Conservation (phyloP, 2,888 invertebrate species). For the Aphidoletes aphidimyza region DNA sequence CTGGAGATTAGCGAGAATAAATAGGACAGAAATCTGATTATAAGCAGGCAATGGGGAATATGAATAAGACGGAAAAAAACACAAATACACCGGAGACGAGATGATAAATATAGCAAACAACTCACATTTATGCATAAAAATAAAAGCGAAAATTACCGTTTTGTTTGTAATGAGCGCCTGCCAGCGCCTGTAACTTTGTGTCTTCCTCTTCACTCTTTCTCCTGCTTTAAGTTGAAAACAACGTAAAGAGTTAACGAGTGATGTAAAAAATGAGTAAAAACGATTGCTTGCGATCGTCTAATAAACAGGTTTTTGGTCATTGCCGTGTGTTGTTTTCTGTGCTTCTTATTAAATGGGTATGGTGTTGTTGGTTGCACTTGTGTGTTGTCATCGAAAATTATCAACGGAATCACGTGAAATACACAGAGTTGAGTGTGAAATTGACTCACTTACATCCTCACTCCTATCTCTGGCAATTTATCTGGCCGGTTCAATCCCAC, state of each 20-base stretch:
- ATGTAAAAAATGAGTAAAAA: not conserved
- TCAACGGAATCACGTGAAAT: not conserved
- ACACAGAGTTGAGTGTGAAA: not conserved
- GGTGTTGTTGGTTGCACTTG: not conserved
- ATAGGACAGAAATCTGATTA: constrained; percentile 7
- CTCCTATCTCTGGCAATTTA: too few species aligned
- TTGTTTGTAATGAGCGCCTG: not conserved
- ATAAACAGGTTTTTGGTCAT: constrained; percentile 22
- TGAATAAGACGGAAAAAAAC: not conserved
- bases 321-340: constrained; percentile 8
- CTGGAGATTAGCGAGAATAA: constrained; percentile 31
- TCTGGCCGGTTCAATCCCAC: too few species aligned
- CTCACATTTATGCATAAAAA: not conserved
- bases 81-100: not conserved
- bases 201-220: too few species aligned
- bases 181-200: not conserved
- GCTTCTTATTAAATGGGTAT: too few species aligned
- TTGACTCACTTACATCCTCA: not conserved
- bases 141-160: constrained; percentile 19
- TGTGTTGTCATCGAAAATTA: not conserved
- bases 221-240: too few species aligned
- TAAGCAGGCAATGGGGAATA: not conserved
- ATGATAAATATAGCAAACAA: constrained; percentile 10
- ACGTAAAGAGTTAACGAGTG: too few species aligned
- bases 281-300: not conserved